Base-by-base conservation (phyloP, 2,888 invertebrate species). In the Odontocolon sp. region DNA sequence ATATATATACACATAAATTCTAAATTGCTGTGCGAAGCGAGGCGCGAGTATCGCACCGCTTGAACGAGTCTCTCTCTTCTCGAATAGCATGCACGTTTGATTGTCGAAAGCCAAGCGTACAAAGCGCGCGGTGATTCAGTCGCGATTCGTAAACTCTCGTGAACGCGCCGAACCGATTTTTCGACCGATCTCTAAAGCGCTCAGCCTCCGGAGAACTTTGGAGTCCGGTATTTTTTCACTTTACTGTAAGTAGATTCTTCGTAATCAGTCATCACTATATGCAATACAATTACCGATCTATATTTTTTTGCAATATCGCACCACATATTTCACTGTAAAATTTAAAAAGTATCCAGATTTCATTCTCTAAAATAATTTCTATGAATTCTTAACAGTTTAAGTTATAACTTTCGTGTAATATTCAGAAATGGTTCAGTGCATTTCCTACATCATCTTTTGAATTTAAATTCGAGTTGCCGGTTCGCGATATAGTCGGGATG, bases 111-210 rank as follows among this genome's bases (percentile, higher is more conserved):
- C 40, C 70, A 47, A 70, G 74, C 23, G 68, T 59, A 52, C 52
- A 54, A 71, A 67, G 72, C 57, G 42, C 59, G 56, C 69, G 73
- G 63, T 59, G 47, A 47, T 61, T 77, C 77, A 77, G 77, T 72
- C 69, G 69, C 78, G 74, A 70, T 56, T 69, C 50, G 70, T 31
- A 54, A 64, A 64, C 68, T 70, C 71, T 56, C 64, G 54, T 56
- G 40, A 63, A 63, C 76, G 47, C 76, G 61, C 56, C 67, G 61
- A 71, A 59, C 56, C 67, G 61, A 71, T 71, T 56, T 56, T 75
- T 70, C 54, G 45, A 45, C 52, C 42, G 40, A 59, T 40, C 8
- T 52, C 42, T 54, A 45, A 2, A 38, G 6, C 54, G 38, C 28
- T 11, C 56, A 63, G 52, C 69, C 66, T 67, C 40, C 63, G n/a